A percentile compares a stretch with the other conserved stretches of the same genome.
phyloP scores from a whole-genome alignment of 1,140 invertebrate genomes.

The Theocolax elegans region DNA sequence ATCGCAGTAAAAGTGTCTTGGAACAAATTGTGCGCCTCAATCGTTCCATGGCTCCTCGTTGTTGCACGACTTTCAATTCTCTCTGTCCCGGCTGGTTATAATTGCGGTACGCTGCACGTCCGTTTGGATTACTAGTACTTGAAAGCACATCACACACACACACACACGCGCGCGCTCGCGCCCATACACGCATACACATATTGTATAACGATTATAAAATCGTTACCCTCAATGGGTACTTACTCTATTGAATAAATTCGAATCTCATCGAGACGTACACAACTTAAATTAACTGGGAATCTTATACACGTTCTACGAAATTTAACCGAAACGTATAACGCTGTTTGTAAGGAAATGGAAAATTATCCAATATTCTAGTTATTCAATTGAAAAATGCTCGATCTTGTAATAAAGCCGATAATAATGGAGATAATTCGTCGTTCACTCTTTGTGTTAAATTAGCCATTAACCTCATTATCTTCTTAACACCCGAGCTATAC shows the following conservation, averaged over 20 bases:
- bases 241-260: neutral
- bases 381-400: constrained; percentile 21
- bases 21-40: constrained; percentile 32
- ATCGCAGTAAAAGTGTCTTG: constrained; percentile 37
- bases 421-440: constrained; percentile 21
- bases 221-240: no score
- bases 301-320: no score
- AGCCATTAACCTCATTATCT: constrained; percentile 35
- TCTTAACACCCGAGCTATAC: constrained; percentile 18
- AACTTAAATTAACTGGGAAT: no score
- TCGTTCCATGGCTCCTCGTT: neutral
- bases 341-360: constrained; percentile 10
- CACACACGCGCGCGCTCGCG: no score
- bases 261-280: neutral
- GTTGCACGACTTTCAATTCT: neutral
- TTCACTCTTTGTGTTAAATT: constrained; percentile 19
- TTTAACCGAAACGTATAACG: no score
- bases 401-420: constrained; percentile 11
- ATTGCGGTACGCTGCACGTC: neutral
- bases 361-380: constrained; percentile 3
- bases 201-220: no score
- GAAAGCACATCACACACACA: neutral
- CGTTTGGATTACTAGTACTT: neutral
- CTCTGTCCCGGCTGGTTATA: neutral
- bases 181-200: no score